Conservation (phyloP, 2,797 vertebrate genomes). For the Champsocephalus gunnari region DNA sequence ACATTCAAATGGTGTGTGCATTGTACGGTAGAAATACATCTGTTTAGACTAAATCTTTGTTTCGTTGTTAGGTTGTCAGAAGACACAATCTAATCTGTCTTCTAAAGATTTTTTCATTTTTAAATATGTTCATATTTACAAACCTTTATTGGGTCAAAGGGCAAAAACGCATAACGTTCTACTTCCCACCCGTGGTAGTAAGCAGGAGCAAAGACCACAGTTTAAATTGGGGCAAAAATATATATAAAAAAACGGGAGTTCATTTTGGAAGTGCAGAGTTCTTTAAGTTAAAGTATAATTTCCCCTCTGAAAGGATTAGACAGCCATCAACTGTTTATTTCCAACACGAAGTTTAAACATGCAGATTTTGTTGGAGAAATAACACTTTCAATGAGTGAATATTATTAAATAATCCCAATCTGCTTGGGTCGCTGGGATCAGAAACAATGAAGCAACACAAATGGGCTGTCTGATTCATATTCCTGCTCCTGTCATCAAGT, state of each 20-base stretch:
- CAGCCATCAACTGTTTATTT: not conserved
- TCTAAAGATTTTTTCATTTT: not conserved
- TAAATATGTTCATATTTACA: not conserved
- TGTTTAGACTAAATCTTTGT: constrained; percentile 22
- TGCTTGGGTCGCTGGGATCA: not conserved
- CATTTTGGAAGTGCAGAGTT: not conserved
- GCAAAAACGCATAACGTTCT: not conserved
- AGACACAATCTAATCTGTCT: constrained; percentile 12
- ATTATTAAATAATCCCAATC: constrained; percentile 8
- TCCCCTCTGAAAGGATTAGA: constrained; percentile 1
- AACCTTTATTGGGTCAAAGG: not conserved
- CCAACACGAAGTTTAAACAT: not conserved
- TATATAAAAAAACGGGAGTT: not conserved
- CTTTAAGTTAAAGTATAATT: not conserved
- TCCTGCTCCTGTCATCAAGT: constrained; percentile 8
- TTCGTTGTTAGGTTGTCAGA: constrained; percentile 6
- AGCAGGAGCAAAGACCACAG: not conserved
- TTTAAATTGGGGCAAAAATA: not conserved
- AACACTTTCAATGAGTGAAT: not conserved
- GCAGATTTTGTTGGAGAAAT: not conserved
- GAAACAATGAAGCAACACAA: not conserved
- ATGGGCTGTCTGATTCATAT: not conserved
- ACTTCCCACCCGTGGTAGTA: not conserved
- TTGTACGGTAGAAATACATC: constrained; percentile 15
- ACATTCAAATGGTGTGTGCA: constrained; percentile 27